These are phyloP conservation scores for Amphilophus citrinellus DNA, from an alignment of 2,113 vertebrate species.

Conservation along the genomic window DNA sequence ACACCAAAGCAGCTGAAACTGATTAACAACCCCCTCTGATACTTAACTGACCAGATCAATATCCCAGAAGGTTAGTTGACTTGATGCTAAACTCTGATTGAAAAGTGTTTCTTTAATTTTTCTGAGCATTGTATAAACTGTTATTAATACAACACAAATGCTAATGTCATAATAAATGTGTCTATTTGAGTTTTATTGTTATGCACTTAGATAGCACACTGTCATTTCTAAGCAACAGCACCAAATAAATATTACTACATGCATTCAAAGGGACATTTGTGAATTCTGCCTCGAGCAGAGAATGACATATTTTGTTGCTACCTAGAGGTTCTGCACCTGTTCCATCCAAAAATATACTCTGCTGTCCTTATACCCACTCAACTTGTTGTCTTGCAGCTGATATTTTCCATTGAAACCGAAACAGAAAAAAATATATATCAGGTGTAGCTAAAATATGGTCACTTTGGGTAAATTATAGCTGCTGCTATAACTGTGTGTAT, in stretches of 20 bases:
- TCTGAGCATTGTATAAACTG: background rate
- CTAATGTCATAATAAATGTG: background rate
- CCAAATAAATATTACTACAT: background rate
- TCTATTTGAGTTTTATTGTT: background rate
- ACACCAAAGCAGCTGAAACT: too few species aligned
- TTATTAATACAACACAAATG: background rate
- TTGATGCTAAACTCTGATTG: too few species aligned
- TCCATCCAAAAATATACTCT: constrained; percentile 24
- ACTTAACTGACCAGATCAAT: too few species aligned
- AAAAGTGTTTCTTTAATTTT: too few species aligned
- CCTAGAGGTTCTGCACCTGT: constrained; percentile 46
- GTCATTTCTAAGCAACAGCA: constrained; percentile 5
- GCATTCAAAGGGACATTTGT: background rate
- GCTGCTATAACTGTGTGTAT: background rate
- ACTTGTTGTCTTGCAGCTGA: background rate
- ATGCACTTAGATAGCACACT: background rate
- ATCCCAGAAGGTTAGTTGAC: too few species aligned
- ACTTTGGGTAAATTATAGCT: background rate
- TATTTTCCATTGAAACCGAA: background rate
- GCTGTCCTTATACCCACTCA: background rate
- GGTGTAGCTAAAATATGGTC: background rate
- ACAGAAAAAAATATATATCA: background rate
- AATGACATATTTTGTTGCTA: constrained; percentile 38
- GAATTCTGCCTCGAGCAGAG: constrained; percentile 37
- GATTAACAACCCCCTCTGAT: too few species aligned